Evolutionary conservation across 2,797 vertebrate species (phyloP).

Genomic region (Acanthornis magna): DNA sequence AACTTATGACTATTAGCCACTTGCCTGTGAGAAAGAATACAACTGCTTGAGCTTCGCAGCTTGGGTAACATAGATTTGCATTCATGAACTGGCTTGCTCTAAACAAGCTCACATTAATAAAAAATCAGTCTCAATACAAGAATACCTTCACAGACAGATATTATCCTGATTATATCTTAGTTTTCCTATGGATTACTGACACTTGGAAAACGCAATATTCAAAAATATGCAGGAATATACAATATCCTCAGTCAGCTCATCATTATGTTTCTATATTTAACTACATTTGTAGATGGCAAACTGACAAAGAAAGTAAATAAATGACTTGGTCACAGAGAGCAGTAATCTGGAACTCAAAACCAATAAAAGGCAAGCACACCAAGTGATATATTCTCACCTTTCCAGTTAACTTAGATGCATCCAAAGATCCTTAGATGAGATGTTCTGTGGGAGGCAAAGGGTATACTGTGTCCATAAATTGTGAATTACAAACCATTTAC

Average conservation of each 20-base stretch:
- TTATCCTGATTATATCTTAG: neutral
- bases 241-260: neutral
- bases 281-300: constrained; percentile 19
- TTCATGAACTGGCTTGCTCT: neutral
- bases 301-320: constrained; percentile 27
- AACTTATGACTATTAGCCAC: neutral
- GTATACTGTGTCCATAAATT: neutral
- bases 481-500: neutral
- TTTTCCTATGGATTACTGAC: neutral
- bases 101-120: neutral
- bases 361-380: neutral
- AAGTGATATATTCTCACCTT: neutral
- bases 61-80: neutral
- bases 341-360: neutral
- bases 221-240: constrained; percentile 35
- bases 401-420: neutral
- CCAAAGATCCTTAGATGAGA: neutral
- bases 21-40: neutral
- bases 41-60: neutral
- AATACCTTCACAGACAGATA: neutral
- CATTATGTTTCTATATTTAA: constrained; percentile 23
- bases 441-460: neutral
- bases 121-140: neutral
- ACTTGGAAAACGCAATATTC: neutral
- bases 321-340: neutral